Evolutionary conservation across 1,140 invertebrate genomes (phyloP).

Genomic region (Glossosoma conforme): DNA sequence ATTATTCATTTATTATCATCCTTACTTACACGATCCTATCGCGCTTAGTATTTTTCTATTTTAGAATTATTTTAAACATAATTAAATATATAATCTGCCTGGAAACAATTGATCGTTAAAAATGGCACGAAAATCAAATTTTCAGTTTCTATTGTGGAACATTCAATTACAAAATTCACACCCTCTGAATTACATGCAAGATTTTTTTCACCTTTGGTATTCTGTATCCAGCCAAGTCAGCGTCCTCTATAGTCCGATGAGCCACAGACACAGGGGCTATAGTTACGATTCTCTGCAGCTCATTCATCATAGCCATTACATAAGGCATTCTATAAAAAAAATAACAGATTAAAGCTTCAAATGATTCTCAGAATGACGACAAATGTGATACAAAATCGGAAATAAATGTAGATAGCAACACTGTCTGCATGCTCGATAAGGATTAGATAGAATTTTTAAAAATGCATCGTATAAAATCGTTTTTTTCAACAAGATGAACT

Average conservation of each 20-base stretch:
- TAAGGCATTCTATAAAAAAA: conserved; percentile 53
- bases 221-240: conserved; percentile 52
- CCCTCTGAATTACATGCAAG: too few relatives aligned
- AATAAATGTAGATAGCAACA: background rate
- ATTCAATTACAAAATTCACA: too few relatives aligned
- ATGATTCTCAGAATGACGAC: background rate
- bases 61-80: background rate
- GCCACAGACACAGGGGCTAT: conserved; percentile 59
- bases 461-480: conserved; percentile 3
- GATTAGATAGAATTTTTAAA: conserved; percentile 11
- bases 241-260: conserved; percentile 53
- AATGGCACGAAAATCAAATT: background rate
- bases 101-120: background rate
- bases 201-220: conserved; percentile 57
- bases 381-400: background rate
- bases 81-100: background rate
- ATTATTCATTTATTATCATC: too few relatives aligned
- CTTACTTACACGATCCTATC: too few relatives aligned
- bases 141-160: background rate
- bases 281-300: conserved; percentile 55
- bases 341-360: background rate
- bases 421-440: background rate
- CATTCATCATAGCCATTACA: conserved; percentile 56
- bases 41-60: background rate
- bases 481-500: background rate